Conservation (phyloP, 35 echinoderm and acorn worm species). For the Antedon bifida region DNA sequence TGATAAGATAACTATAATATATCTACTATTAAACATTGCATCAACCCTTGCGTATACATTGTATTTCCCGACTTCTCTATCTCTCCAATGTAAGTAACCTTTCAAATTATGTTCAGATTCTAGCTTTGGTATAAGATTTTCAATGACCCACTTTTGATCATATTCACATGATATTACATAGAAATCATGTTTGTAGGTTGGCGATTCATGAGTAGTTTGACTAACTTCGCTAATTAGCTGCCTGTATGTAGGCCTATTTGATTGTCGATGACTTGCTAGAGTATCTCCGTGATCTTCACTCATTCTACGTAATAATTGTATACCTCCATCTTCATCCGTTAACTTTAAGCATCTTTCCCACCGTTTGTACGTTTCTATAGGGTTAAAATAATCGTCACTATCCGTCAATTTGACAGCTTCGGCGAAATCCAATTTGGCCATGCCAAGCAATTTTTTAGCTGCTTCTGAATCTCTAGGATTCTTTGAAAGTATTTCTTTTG, state of each 20-base stretch:
- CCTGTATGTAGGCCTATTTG: no score
- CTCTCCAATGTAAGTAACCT: neutral
- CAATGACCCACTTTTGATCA: neutral
- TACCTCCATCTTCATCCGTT: neutral
- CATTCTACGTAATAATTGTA: neutral
- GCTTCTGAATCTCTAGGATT: constrained; percentile 14
- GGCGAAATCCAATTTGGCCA: neutral
- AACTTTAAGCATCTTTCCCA: constrained; percentile 36
- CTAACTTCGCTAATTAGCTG: neutral
- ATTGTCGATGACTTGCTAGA: no score
- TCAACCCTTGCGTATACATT: neutral
- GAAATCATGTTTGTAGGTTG: neutral
- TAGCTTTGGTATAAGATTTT: neutral
- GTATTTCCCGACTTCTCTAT: neutral
- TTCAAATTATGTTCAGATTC: neutral
- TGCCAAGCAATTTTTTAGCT: no score
- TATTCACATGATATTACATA: neutral
- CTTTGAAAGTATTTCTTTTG: constrained; percentile 28
- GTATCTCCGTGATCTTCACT: neutral
- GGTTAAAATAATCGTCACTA: constrained; percentile 39
- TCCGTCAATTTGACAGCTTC: neutral
- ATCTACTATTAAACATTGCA: neutral
- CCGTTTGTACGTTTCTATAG: constrained; percentile 33
- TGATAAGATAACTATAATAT: neutral
- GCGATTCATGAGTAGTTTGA: neutral